These are phyloP conservation scores for Erynnis tages DNA, from an alignment of 2,888 invertebrate species.

Conservation along the genomic window DNA sequence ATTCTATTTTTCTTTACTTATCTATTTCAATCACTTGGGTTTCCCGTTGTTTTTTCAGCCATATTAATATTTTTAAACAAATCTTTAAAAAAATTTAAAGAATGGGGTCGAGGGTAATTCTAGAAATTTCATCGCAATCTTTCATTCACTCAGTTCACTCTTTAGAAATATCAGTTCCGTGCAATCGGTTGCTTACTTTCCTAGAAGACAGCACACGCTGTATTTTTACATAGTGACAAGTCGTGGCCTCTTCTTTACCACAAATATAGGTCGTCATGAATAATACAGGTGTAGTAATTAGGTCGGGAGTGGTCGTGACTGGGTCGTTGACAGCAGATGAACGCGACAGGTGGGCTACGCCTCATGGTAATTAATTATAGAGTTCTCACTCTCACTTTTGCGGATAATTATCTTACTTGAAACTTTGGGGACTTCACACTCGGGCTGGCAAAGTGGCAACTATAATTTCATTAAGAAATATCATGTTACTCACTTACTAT, in stretches of 20 bases:
- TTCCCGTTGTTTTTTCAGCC: no score
- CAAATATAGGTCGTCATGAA: constrained; percentile 29
- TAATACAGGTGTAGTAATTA: constrained; percentile 55
- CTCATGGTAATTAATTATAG: constrained; percentile 49
- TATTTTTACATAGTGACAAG: constrained; percentile 24
- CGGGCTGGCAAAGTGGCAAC: not conserved
- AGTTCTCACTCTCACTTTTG: constrained; percentile 51
- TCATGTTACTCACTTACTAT: no score
- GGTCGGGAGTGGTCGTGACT: constrained; percentile 44
- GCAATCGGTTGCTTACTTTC: constrained; percentile 13
- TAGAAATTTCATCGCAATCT: constrained; percentile 1
- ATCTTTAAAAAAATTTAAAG: no score
- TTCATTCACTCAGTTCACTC: no score
- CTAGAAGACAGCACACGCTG: constrained; percentile 4
- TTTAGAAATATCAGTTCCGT: not conserved
- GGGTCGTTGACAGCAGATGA: constrained; percentile 46
- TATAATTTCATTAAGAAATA: no score
- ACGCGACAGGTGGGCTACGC: constrained; percentile 47
- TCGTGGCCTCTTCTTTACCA: constrained; percentile 6
- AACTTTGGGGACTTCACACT: not conserved
- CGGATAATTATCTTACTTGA: constrained; percentile 25
- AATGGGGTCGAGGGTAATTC: not conserved
- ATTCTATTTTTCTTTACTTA: no score
- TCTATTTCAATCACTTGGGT: no score
- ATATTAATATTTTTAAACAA: no score